phyloP scores from a whole-genome alignment of 2,888 invertebrate genomes.

The Lycophotia porphyrea region DNA sequence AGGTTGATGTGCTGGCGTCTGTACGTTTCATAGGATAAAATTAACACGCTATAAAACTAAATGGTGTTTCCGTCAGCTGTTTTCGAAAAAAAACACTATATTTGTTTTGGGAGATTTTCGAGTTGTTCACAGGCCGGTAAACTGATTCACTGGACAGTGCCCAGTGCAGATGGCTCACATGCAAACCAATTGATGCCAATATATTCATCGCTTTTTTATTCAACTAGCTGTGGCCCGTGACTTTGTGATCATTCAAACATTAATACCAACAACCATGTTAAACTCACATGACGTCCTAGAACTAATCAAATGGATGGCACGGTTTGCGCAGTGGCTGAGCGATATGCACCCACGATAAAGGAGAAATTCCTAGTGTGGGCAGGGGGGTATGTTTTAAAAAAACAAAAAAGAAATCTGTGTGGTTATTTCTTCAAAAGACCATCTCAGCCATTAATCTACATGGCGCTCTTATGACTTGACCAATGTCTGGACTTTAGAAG shows the following conservation, averaged over 20 bases:
- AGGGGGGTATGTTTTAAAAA: too few relatives aligned
- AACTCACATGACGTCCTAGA: background rate
- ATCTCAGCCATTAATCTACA: too few relatives aligned
- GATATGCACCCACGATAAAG: too few relatives aligned
- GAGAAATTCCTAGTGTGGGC: too few relatives aligned
- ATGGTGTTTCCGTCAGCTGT: background rate
- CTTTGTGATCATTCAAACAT: conserved; percentile 13
- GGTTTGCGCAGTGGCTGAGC: too few relatives aligned
- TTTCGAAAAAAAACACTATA: conserved; percentile 17
- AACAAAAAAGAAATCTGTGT: too few relatives aligned
- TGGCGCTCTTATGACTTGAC: too few relatives aligned
- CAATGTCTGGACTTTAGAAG: too few relatives aligned
- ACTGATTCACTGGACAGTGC: conserved; percentile 46
- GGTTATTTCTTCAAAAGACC: too few relatives aligned
- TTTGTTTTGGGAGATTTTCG: conserved; percentile 45
- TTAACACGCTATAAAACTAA: background rate
- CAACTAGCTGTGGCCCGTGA: conserved; percentile 13
- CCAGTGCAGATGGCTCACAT: conserved; percentile 38
- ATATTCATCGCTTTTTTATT: conserved; percentile 40
- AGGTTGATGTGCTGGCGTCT: too few relatives aligned
- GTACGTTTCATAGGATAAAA: background rate
- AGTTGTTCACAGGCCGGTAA: conserved; percentile 28
- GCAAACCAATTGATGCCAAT: conserved; percentile 39
- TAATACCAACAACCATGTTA: background rate
- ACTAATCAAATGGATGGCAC: too few relatives aligned